These are phyloP conservation scores for Empidonax traillii DNA, from an alignment of 2,113 vertebrate genomes.

Conservation along the genomic window DNA sequence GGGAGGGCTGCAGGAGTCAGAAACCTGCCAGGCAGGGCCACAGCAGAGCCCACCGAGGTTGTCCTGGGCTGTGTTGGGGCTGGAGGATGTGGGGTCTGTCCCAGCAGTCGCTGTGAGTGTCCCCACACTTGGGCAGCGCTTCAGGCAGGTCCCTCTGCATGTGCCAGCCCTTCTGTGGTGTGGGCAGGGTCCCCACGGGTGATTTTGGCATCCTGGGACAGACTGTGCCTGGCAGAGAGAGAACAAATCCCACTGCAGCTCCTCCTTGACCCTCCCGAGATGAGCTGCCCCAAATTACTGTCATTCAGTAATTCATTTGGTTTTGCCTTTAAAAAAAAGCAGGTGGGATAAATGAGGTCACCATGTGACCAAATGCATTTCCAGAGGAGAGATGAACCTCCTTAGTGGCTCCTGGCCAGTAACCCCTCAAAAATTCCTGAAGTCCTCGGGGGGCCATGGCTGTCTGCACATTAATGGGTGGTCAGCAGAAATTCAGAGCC, in stretches of 20 bases:
- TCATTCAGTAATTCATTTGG: background rate
- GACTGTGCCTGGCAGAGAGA: background rate
- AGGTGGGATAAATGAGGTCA: background rate
- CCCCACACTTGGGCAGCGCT: rapidly evolving
- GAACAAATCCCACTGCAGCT: background rate
- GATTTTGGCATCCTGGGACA: rapidly evolving
- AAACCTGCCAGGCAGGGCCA: background rate
- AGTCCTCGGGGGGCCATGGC: background rate
- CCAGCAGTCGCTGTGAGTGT: background rate
- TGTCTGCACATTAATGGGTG: background rate
- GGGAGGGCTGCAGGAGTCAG: background rate
- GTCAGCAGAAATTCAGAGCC: background rate
- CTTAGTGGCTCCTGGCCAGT: background rate
- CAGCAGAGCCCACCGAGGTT: background rate
- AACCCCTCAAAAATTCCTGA: background rate
- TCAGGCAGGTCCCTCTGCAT: background rate
- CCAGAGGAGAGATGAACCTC: background rate
- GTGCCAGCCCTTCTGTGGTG: background rate
- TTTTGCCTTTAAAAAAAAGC: background rate
- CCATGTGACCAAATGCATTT: background rate
- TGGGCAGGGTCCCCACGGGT: background rate
- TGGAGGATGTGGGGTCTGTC: background rate
- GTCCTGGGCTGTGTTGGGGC: background rate
- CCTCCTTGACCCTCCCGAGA: background rate
- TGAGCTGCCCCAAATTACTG: background rate